phyloP scores from a whole-genome alignment of 2,888 invertebrate genomes.

The Drosophila lacicola region DNA sequence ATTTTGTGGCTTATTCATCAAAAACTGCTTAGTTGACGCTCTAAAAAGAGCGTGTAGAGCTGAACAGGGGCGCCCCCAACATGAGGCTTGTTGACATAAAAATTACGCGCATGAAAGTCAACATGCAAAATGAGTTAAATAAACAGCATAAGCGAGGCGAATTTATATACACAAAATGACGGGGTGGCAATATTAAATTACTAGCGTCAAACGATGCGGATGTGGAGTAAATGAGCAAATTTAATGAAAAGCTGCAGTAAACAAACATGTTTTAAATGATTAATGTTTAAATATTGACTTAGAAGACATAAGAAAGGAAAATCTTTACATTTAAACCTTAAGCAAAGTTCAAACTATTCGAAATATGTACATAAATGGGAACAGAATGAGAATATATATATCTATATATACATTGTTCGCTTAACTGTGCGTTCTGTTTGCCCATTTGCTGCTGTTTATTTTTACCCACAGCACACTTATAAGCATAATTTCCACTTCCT shows the following conservation, averaged over 20 bases:
- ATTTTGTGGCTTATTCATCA: conserved; percentile 70
- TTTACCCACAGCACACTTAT: neutral
- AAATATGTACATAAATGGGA: too few relatives aligned
- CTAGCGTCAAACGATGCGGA: conserved; percentile 39
- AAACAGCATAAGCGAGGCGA: conserved; percentile 57
- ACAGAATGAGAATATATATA: too few relatives aligned
- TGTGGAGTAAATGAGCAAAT: neutral
- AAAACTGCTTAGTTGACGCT: conserved; percentile 71
- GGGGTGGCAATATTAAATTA: conserved; percentile 56
- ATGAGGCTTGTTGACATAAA: conserved; percentile 66
- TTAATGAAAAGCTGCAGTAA: neutral
- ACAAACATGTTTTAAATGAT: conserved; percentile 1
- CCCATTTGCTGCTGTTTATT: conserved; percentile 14
- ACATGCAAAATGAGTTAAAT: conserved; percentile 70
- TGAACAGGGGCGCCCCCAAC: conserved; percentile 14
- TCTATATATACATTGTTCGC: neutral
- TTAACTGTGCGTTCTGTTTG: conserved; percentile 5
- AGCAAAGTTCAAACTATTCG: too few relatives aligned
- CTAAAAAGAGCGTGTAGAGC: conserved; percentile 23
- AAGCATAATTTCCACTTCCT: conserved; percentile 12
- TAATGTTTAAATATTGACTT: conserved; percentile 1
- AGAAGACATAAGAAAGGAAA: neutral
- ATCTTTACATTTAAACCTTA: too few relatives aligned
- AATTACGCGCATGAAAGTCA: conserved; percentile 77
- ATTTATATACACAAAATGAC: conserved; percentile 19